Evolutionary conservation across 2,113 vertebrate species (phyloP), one percentile per base, ranked within the genome.

Genomic region (Steatornis caripensis): DNA sequence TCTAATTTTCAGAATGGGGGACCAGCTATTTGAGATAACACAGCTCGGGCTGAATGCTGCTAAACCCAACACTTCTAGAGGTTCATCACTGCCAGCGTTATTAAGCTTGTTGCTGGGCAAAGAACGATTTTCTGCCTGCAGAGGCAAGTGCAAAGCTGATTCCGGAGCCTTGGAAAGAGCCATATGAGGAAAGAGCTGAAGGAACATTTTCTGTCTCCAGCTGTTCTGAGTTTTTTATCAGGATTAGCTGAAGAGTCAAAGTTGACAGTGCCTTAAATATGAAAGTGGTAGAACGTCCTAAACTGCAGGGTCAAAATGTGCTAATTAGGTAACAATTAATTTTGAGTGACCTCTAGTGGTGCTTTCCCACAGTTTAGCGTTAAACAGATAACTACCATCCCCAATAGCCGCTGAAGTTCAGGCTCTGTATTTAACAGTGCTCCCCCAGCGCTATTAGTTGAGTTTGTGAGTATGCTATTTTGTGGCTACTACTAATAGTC

Each of bases 291-390:
- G 75, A 58, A 58, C 2, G 7, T 37, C 54, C 46, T 65, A n/a
- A 95, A 86, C 21, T 4, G 27, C 15, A 74, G 32, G 62, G 82
- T 89, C 61, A 87, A 72, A 65, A 36, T 3, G 51, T 71, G 87
- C 20, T 96, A 93, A 97, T 96, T 91, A 84, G 77, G 74, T 82
- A 96, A 95, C 58, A 92, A 94, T 93, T 95, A 95, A 87, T 94
- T 82, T 84, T 60, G 95, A 92, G 91, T 97, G 95, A 96, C 93
- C 94, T 96, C 95, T 97, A 97, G 93, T 95, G 95, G 90, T 84
- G 53, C 15, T 86, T 96, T 90, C 30, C 80, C 64, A 91, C 41
- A 81, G 36, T 88, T 92, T 92, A 10, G 19, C 39, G 87, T 84
- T 37, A 36, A n/a, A 39, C 14, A 54, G 26, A 23, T n/a, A n/a